A percentile compares a stretch with the other conserved stretches of the same genome.
Evolutionary conservation across 1,140 invertebrate genomes (phyloP).

Genomic region (Diachasma alloeum): DNA sequence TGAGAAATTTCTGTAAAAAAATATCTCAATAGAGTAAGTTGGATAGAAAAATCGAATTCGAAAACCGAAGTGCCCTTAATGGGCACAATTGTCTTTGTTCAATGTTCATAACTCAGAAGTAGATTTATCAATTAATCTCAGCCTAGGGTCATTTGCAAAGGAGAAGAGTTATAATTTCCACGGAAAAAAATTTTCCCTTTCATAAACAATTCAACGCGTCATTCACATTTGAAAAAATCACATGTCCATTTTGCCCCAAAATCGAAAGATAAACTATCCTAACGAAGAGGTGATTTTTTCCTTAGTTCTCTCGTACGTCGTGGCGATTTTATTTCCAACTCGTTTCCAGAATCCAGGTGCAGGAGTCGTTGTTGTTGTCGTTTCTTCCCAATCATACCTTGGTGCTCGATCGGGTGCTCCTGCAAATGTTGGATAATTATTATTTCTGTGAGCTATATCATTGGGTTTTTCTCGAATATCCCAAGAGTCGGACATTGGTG

Average conservation of each 20-base stretch:
- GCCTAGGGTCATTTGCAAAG: too few species aligned
- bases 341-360: constrained; percentile 66
- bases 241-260: neutral
- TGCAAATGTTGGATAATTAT: constrained; percentile 13
- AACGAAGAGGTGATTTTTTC: constrained; percentile 65
- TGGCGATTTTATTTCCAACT: constrained; percentile 63
- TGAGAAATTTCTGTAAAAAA: too few species aligned
- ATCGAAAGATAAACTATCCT: constrained; percentile 43
- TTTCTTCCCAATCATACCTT: constrained; percentile 19
- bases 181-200: too few species aligned
- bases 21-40: too few species aligned
- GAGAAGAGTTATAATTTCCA: too few species aligned
- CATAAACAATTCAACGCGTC: too few species aligned
- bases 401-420: constrained; percentile 17
- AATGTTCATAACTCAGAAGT: too few species aligned
- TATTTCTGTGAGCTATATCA: constrained; percentile 18
- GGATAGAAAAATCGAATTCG: too few species aligned
- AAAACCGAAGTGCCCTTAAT: too few species aligned
- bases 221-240: too few species aligned
- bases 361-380: constrained; percentile 43
- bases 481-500: constrained; percentile 45
- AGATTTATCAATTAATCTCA: too few species aligned
- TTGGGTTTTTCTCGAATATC: constrained; percentile 43
- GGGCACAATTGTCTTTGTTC: too few species aligned
- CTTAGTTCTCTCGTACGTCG: constrained; percentile 61